Evolutionary conservation across 2,113 vertebrate species (phyloP), one percentile per base, ranked within the genome.

Genomic region (Dicrurus megarhynchus): DNA sequence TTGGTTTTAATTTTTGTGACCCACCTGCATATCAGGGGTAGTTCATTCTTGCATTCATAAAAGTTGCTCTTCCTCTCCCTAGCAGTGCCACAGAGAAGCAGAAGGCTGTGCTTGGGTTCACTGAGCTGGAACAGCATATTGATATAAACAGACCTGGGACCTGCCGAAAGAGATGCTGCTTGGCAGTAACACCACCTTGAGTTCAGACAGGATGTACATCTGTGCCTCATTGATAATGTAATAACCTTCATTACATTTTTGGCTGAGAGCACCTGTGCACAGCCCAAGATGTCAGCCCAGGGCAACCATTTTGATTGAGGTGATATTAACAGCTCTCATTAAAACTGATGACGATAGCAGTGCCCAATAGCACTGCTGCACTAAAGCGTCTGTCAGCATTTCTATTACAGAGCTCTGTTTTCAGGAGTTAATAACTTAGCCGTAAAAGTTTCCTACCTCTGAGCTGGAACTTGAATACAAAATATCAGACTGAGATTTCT

Each of bases 241-340:
- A 98, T 98, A 97, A 96, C 97, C 96, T 95, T 92, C 97, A 97
- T 98, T 97, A 97, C 92, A 53, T 82, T 97, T 95, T 97, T 97
- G 98, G 97, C 97, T 68, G 41, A 93, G 84, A 98, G 91, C 98
- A 98, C 98, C 98, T 98, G 98, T 98, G 97, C 94, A 94, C 78
- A 84, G 94, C 95, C 96, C 47, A 9, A 95, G 96, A 97, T 3
- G 30, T 94, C 97, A 97, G 97, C 98, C 97, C 97, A 97, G 93
- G 97, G 97, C 97, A 96, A 83, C 96, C 93, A 70, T 98, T 97
- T 96, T 96, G 97, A 97, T 61, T 28, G 96, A 98, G 97, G 96
- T 94, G 95, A 95, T 97, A 97, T 98, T 98, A 98, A 97, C 89
- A 89, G 61, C 80, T 75, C 97, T 98, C 97, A 97, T 98, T 98